Evolutionary conservation across 2,113 vertebrate genomes (phyloP).

Genomic region (Cnemophilus loriae): DNA sequence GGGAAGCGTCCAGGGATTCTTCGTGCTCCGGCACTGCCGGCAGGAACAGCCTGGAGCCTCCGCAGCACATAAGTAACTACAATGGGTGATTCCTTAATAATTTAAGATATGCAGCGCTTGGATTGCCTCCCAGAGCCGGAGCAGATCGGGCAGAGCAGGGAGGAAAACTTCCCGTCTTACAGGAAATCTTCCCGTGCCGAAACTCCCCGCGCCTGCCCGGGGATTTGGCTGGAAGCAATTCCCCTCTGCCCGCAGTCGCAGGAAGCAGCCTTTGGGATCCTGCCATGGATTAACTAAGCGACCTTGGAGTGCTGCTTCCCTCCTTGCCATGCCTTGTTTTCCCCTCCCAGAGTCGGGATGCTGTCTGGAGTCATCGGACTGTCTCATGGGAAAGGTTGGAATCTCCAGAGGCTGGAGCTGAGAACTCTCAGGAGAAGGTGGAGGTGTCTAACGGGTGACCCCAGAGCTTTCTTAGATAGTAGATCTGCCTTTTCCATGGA

Average conservation of each 20-base stretch:
- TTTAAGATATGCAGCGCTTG: conserved; percentile 39
- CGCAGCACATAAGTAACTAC: neutral
- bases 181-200: conserved; percentile 20
- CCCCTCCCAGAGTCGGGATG: neutral
- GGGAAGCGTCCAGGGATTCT: neutral
- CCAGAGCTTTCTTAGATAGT: neutral
- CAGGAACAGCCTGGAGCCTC: conserved; percentile 21
- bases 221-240: conserved; percentile 9
- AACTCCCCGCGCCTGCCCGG: neutral
- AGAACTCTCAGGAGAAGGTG: neutral
- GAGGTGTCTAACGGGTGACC: neutral
- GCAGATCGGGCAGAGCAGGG: neutral
- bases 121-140: conserved; percentile 30
- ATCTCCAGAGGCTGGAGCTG: neutral
- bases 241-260: neutral
- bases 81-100: conserved; percentile 49
- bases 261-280: neutral
- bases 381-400: neutral
- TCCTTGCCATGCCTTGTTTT: neutral
- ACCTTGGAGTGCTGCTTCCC: neutral
- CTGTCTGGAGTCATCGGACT: neutral
- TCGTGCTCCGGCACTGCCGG: neutral
- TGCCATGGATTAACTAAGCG: neutral
- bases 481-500: neutral
- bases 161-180: conserved; percentile 51